Conservation (phyloP, 2,797 vertebrate genomes). For the Hemitrygon akajei region DNA sequence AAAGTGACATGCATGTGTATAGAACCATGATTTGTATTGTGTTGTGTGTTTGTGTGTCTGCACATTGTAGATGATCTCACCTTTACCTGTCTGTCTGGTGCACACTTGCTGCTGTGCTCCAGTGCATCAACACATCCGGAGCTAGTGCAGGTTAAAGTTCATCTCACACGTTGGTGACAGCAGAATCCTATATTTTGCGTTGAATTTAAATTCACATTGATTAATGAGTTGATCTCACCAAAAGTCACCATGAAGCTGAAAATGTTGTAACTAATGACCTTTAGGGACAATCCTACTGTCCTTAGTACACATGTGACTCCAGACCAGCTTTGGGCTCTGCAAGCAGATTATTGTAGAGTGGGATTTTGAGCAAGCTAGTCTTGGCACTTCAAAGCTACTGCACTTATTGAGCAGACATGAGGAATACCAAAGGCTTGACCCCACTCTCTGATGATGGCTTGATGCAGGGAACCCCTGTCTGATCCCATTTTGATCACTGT, state of each 20-base stretch:
- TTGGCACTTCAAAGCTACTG: too few relatives aligned
- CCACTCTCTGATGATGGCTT: not conserved
- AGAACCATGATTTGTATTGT: too few relatives aligned
- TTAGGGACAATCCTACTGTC: not conserved
- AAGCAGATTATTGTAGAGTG: not conserved
- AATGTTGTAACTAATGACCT: not conserved
- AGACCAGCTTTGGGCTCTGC: not conserved
- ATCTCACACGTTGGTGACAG: not conserved
- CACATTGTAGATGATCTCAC: too few relatives aligned
- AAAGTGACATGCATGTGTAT: too few relatives aligned
- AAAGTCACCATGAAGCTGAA: not conserved
- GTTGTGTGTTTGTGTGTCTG: too few relatives aligned
- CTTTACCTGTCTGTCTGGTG: not conserved
- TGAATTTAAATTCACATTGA: not conserved
- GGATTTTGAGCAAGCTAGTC: not conserved
- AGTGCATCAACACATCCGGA: too few relatives aligned
- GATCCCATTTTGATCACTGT: not conserved
- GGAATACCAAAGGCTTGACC: not conserved
- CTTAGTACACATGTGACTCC: not conserved
- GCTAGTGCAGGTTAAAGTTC: not conserved
- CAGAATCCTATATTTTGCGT: not conserved
- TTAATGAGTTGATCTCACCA: not conserved
- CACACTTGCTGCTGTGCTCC: not conserved
- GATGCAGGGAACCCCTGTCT: not conserved
- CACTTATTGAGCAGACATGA: not conserved